These are phyloP conservation scores for Lypha dubia DNA, from an alignment of 2,888 invertebrate species.

Conservation along the genomic window DNA sequence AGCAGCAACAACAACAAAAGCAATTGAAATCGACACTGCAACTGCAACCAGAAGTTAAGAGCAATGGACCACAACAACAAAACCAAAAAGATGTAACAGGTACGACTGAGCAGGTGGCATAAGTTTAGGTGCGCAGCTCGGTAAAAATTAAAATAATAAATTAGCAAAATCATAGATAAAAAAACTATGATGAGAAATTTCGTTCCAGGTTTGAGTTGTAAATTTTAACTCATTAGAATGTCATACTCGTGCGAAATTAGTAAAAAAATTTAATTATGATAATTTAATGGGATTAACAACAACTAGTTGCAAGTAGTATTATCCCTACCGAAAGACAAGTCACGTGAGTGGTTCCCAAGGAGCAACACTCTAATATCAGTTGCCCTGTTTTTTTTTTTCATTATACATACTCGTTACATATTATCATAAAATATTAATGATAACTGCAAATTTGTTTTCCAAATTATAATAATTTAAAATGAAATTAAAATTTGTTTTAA, in stretches of 20 bases:
- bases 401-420: not conserved
- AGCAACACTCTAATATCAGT: too few species aligned
- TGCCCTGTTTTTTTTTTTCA: not conserved
- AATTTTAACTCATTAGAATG: not conserved
- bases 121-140: constrained; percentile 37
- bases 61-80: constrained; percentile 65
- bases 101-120: constrained; percentile 57
- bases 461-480: constrained; percentile 56
- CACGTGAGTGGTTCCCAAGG: too few species aligned
- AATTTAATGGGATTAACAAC: too few species aligned
- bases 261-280: too few species aligned
- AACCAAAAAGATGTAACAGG: constrained; percentile 66
- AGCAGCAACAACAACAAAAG: constrained; percentile 50
- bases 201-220: not conserved
- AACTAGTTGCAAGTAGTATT: too few species aligned
- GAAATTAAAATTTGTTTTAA: constrained; percentile 33
- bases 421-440: constrained; percentile 51
- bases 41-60: constrained; percentile 62
- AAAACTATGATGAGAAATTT: constrained; percentile 4
- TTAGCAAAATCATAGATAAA: not conserved
- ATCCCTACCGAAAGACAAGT: too few species aligned
- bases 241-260: too few species aligned
- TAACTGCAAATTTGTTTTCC: constrained; percentile 61
- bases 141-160: constrained; percentile 8
- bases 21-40: constrained; percentile 59